A percentile compares a stretch with the other conserved stretches of the same genome.
These are phyloP conservation scores for Triplophysa dalaica DNA, from an alignment of 2,113 vertebrate species.

Conservation along the genomic window DNA sequence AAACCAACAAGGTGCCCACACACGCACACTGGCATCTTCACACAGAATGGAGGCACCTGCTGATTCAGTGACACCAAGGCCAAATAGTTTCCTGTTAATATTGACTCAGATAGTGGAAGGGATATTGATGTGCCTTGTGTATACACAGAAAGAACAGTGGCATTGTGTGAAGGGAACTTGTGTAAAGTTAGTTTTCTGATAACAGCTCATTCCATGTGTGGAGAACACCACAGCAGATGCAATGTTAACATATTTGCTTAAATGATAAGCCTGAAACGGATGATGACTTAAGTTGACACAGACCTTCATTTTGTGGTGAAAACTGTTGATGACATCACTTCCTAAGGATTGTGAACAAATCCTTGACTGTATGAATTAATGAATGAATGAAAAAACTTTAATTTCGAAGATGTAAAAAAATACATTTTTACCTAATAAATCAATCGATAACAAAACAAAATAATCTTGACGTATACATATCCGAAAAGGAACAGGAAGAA, in stretches of 20 bases:
- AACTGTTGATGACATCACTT: not conserved
- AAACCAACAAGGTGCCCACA: constrained; percentile 36
- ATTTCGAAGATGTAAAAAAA: no score
- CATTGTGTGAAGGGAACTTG: constrained; percentile 37
- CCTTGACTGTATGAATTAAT: no score
- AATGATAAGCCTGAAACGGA: not conserved
- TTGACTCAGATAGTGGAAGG: constrained; percentile 45
- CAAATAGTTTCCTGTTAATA: constrained; percentile 41
- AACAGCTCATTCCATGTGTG: constrained; percentile 1
- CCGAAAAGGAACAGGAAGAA: no score
- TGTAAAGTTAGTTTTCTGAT: constrained; percentile 35
- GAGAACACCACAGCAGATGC: constrained; percentile 19
- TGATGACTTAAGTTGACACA: not conserved
- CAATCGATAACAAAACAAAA: no score
- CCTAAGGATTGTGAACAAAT: not conserved
- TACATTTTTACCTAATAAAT: no score
- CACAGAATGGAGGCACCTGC: constrained; percentile 31
- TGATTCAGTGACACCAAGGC: constrained; percentile 51
- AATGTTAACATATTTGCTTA: constrained; percentile 5
- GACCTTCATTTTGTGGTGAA: not conserved
- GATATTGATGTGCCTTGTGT: constrained; percentile 36
- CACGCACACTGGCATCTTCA: constrained; percentile 20
- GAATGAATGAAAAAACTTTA: no score
- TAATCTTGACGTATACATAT: no score
- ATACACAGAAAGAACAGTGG: constrained; percentile 22